These are phyloP conservation scores for Xiphophorus maculatus DNA, from an alignment of 2,113 vertebrate genomes.

Conservation along the genomic window DNA sequence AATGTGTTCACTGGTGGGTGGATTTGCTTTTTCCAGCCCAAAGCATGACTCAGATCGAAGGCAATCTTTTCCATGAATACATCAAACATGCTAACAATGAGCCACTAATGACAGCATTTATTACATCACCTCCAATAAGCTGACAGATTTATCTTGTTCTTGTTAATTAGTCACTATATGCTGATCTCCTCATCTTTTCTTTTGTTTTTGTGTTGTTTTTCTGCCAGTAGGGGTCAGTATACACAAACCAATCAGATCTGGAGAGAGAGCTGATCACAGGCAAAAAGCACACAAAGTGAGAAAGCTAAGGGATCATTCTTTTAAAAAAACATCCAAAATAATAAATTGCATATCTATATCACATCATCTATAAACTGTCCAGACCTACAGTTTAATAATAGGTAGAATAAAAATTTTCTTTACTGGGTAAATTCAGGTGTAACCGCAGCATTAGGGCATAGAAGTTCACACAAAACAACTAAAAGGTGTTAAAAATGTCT, in stretches of 20 bases:
- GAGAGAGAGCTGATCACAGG: no score
- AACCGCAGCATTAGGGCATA: no score
- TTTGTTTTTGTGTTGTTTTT: neutral
- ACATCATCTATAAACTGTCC: no score
- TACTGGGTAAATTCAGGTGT: no score
- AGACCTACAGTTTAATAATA: no score
- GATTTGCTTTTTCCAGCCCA: slow-evolving; percentile 11
- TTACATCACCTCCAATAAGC: neutral
- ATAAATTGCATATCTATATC: no score
- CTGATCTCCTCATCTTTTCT: neutral
- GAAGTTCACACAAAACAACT: no score
- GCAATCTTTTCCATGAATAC: slow-evolving; percentile 5
- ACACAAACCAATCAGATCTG: slow-evolving; percentile 40
- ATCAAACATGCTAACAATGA: neutral
- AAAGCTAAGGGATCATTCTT: neutral
- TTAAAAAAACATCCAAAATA: no score
- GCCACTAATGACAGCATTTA: neutral
- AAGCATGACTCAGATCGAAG: slow-evolving; percentile 2
- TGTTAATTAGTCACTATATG: neutral
- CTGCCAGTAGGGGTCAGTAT: slow-evolving; percentile 59
- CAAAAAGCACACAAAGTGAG: neutral
- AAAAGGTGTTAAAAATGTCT: no score
- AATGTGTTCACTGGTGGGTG: slow-evolving; percentile 10
- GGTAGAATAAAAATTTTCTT: no score
- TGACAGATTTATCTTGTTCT: neutral